These are phyloP conservation scores for Podocnemis expansa DNA, from an alignment of 2,113 vertebrate genomes.

Conservation along the genomic window DNA sequence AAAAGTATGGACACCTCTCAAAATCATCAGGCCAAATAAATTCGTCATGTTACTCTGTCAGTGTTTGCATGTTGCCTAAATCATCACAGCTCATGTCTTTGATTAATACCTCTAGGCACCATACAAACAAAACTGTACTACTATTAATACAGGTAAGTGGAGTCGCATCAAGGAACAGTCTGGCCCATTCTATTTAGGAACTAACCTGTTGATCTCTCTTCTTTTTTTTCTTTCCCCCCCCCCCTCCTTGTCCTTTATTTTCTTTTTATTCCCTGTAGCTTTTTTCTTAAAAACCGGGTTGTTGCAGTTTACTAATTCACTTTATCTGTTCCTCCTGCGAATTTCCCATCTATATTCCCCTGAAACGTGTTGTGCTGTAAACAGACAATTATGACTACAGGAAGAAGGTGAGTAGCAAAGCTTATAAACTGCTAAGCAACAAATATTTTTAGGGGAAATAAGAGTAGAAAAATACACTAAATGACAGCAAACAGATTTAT, in stretches of 20 bases:
- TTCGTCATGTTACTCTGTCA: neutral
- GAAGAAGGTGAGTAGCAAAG: neutral
- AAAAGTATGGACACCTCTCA: neutral
- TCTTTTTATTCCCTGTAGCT: neutral
- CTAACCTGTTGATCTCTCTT: neutral
- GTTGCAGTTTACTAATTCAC: neutral
- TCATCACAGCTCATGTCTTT: neutral
- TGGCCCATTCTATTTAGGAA: neutral
- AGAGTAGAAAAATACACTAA: neutral
- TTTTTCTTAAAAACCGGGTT: neutral
- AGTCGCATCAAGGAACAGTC: fast-evolving
- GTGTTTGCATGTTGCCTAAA: neutral
- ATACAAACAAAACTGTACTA: neutral
- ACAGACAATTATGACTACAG: neutral
- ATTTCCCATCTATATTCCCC: neutral
- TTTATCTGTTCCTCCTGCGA: neutral
- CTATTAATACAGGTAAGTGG: fast-evolving
- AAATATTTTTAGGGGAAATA: neutral
- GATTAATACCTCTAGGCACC: neutral
- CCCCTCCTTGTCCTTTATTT: neutral
- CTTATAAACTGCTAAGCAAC: neutral
- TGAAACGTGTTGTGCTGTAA: neutral
- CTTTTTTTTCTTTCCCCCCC: too few relatives aligned
- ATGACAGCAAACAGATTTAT: neutral
- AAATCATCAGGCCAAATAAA: neutral